These are phyloP conservation scores for Entomobrya proxima DNA, from an alignment of 2,888 invertebrate genomes.

Conservation along the genomic window DNA sequence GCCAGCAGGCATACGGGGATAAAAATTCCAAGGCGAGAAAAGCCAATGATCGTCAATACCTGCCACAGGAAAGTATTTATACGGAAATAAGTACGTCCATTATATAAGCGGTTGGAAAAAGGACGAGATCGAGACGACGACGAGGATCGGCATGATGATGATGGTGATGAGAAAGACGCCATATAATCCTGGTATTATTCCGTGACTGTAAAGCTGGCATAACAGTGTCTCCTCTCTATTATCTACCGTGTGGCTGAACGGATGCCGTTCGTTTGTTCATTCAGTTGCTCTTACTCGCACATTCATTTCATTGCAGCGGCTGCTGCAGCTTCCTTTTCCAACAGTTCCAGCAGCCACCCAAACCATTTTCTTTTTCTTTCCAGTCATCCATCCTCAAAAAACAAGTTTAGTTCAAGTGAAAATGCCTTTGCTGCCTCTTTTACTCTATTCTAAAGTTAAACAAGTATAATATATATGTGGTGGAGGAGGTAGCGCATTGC, in stretches of 20 bases:
- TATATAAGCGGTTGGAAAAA: conserved; percentile 73
- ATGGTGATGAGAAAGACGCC: conserved; percentile 28
- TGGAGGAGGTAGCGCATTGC: conserved; percentile 4
- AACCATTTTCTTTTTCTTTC: conserved; percentile 34
- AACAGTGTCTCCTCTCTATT: conserved; percentile 41
- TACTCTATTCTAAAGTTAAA: conserved; percentile 27
- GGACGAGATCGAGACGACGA: conserved; percentile 31
- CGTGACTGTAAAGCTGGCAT: conserved; percentile 52
- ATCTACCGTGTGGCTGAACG: conserved; percentile 55
- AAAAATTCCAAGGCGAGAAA: conserved; percentile 50
- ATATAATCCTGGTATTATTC: conserved; percentile 75
- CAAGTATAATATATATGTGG: not conserved
- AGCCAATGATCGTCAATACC: conserved; percentile 67
- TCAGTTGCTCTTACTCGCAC: conserved; percentile 9
- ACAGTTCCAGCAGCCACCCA: not conserved
- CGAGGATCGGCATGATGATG: not conserved
- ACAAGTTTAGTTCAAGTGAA: conserved; percentile 57
- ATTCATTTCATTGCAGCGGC: conserved; percentile 21
- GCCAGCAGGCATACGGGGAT: too few relatives aligned
- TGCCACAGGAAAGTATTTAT: conserved; percentile 70
- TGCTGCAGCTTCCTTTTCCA: not conserved
- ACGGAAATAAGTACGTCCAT: conserved; percentile 71
- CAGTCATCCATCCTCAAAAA: conserved; percentile 48
- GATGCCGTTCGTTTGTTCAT: conserved; percentile 28
- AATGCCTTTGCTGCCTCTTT: conserved; percentile 31